These are phyloP conservation scores for Leucophora obtusa DNA, from an alignment of 2,888 invertebrate species.

Conservation along the genomic window DNA sequence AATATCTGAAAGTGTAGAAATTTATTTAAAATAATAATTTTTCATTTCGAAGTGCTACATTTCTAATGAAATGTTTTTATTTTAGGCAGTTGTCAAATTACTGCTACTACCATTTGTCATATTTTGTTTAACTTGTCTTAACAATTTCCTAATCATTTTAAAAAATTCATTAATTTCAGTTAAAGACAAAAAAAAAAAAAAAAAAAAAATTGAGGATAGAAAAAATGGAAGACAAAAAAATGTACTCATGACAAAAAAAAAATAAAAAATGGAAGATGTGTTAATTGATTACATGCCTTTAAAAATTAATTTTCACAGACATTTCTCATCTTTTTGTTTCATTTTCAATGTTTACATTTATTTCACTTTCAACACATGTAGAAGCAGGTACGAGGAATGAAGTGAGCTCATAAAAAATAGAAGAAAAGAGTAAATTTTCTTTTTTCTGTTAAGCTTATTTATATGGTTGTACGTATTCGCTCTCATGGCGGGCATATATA, in stretches of 20 bases:
- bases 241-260: neutral
- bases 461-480: neutral
- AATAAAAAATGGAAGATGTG: conserved; percentile 5
- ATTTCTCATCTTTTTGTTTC: conserved; percentile 21
- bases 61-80: neutral
- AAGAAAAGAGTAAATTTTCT: neutral
- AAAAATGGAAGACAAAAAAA: conserved; percentile 1
- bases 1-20: too few relatives aligned
- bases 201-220: too few relatives aligned
- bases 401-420: conserved; percentile 11
- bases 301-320: conserved; percentile 48
- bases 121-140: neutral
- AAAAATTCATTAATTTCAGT: conserved; percentile 3
- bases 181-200: neutral
- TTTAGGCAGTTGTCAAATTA: neutral
- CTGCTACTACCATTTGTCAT: neutral
- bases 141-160: neutral
- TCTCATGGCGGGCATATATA: neutral
- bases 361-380: conserved; percentile 7
- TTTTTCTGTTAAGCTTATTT: neutral
- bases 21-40: too few relatives aligned
- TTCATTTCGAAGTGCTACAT: too few relatives aligned
- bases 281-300: conserved; percentile 52
- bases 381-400: neutral
- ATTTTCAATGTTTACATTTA: neutral